Evolutionary conservation across 1,140 invertebrate genomes (phyloP), one percentile per base, ranked within the genome.

Genomic region (Laupala kohalensis): DNA sequence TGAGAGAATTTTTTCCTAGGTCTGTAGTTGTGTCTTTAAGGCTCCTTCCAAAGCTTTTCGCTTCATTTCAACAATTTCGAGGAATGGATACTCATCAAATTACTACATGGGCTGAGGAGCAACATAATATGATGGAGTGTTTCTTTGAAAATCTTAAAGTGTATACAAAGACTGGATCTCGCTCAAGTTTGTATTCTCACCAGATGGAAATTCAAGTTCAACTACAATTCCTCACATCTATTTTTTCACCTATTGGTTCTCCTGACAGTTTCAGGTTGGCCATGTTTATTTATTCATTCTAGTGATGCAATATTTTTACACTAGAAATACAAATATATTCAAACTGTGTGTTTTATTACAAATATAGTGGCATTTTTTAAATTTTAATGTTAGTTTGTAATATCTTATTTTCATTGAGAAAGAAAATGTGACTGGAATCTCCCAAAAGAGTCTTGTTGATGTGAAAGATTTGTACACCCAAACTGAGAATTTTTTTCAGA

Each of bases 121-220:
- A 95, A 75, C 88, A 93, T 76, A 86, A 90, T 67, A 95, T 97
- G 94, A 93, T 96, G 91, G 86, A 89, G 15, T 87, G 94, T 79
- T 97, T 97, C 81, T 95, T 97, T 75, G 91, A 91, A 76, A 94
- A 96, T 77, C 77, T 88, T 13, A 77, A 81, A 19, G 77, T 80
- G 67, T 86, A 83, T 72, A 82, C 78, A 70, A 77, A 79, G 25
- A 76, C 72, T 25, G 75, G 77, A 23, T 75, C 67, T 64, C 88
- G 87, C 25, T 84, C 86, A n/a, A 80, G 79, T 75, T 81, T 92
- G 72, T 94, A 94, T 81, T 89, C 90, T 29, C 93, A 95, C 80
- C 91, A 92, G 78, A 93, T 92, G 12, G 92, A 97, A 79, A 88
- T 97, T 64, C 93, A 95, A 79, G 93, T 95, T 13, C 83, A 95